Evolutionary conservation across 1,140 invertebrate species (phyloP).

Genomic region (Bombus balteatus): DNA sequence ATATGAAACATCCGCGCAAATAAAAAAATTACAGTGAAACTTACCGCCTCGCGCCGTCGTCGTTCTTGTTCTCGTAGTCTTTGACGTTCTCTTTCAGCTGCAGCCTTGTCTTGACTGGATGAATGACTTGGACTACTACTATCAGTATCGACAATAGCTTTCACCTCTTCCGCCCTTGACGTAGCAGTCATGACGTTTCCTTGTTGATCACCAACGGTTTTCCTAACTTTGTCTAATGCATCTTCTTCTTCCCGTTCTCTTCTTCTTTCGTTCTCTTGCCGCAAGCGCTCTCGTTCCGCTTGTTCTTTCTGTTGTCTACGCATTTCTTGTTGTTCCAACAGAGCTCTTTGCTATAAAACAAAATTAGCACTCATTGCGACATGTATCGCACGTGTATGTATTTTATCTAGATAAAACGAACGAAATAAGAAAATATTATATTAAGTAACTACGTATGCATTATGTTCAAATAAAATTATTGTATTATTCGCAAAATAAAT

Average conservation of each 20-base stretch:
- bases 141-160: conserved; percentile 83
- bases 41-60: conserved; percentile 94
- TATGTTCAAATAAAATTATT: background rate
- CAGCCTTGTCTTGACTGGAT: conserved; percentile 86
- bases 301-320: conserved; percentile 90
- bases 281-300: conserved; percentile 90
- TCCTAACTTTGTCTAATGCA: conserved; percentile 87
- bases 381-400: background rate
- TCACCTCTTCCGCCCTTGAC: conserved; percentile 83
- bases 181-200: conserved; percentile 68
- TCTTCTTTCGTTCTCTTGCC: conserved; percentile 90
- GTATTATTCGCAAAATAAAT: background rate
- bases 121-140: conserved; percentile 84
- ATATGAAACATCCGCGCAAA: background rate
- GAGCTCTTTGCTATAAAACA: conserved; percentile 87
- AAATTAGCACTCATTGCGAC: background rate
- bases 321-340: conserved; percentile 92
- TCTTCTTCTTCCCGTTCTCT: conserved; percentile 92
- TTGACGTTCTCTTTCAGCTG: conserved; percentile 90
- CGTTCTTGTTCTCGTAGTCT: conserved; percentile 94
- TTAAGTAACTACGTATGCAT: background rate
- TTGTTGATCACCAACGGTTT: conserved; percentile 82
- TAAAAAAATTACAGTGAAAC: conserved; percentile 73
- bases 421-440: background rate
- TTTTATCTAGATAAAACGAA: no score